Evolutionary conservation across 2,797 vertebrate species (phyloP).

Genomic region (Mus caroli): DNA sequence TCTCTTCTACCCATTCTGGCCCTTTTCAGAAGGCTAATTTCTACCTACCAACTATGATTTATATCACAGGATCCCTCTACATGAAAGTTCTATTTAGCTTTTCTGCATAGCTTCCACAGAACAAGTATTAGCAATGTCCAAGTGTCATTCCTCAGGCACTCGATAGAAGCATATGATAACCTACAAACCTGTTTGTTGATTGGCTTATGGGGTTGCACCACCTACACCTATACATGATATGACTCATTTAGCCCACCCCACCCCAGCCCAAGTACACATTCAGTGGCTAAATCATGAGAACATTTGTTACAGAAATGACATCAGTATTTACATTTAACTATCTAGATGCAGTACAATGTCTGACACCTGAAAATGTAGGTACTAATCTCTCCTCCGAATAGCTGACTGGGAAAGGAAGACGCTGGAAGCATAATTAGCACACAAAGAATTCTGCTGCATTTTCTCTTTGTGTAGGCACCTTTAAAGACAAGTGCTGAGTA

Average conservation of each 20-base stretch:
- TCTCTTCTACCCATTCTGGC: neutral
- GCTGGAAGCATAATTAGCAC: neutral
- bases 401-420: neutral
- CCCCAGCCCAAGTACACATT: neutral
- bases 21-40: neutral
- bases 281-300: neutral
- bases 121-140: neutral
- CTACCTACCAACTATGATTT: neutral
- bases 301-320: neutral
- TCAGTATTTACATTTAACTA: neutral
- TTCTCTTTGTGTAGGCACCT: neutral
- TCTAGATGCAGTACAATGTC: neutral
- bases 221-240: neutral
- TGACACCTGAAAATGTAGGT: neutral
- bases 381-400: neutral
- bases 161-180: neutral
- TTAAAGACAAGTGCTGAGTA: slow-evolving; percentile 53
- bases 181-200: neutral
- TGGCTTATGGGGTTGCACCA: neutral
- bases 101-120: neutral
- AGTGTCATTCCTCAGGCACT: neutral
- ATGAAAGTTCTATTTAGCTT: neutral
- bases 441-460: neutral
- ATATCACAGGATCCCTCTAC: neutral
- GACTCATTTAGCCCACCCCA: no score